Conservation (phyloP, 1,140 invertebrate species). For the Metopolophium dirhodum region DNA sequence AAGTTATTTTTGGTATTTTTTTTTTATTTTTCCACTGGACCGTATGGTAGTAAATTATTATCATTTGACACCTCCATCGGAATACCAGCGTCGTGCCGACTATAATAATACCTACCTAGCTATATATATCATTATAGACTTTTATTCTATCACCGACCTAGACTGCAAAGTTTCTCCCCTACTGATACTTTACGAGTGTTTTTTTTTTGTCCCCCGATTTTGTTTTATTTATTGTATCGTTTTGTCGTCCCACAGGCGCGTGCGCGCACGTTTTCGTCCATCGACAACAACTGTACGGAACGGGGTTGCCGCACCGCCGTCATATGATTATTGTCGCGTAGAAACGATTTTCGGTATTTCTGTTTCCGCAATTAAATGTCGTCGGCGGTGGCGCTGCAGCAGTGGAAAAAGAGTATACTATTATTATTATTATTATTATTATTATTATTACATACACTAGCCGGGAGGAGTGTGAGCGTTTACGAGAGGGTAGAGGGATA, state of each 20-base stretch:
- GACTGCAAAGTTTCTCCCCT: not conserved
- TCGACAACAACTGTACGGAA: not conserved
- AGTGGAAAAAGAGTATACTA: not conserved
- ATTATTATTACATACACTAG: not conserved
- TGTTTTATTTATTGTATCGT: not conserved
- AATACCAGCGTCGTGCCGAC: not conserved
- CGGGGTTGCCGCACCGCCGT: not conserved
- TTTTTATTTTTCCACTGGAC: not conserved
- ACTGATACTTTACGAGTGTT: conserved; percentile 22
- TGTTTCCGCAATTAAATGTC: conserved; percentile 46
- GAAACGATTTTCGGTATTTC: conserved; percentile 52
- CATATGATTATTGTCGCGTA: not conserved
- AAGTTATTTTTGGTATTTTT: conserved; percentile 15
- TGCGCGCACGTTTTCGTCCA: not conserved
- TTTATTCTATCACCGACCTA: conserved; percentile 18
- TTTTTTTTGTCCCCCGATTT: not conserved
- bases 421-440: not conserved
- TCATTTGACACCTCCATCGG: conserved; percentile 22
- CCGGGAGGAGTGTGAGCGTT: not conserved
- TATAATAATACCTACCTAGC: not conserved
- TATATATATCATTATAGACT: not conserved
- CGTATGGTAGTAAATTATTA: conserved; percentile 20
- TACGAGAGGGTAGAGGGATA: not conserved
- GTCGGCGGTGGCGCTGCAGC: not conserved
- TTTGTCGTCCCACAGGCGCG: not conserved